Evolutionary conservation across 2,797 vertebrate species (phyloP), one percentile per base, ranked within the genome.

Genomic region (Karalla daura): DNA sequence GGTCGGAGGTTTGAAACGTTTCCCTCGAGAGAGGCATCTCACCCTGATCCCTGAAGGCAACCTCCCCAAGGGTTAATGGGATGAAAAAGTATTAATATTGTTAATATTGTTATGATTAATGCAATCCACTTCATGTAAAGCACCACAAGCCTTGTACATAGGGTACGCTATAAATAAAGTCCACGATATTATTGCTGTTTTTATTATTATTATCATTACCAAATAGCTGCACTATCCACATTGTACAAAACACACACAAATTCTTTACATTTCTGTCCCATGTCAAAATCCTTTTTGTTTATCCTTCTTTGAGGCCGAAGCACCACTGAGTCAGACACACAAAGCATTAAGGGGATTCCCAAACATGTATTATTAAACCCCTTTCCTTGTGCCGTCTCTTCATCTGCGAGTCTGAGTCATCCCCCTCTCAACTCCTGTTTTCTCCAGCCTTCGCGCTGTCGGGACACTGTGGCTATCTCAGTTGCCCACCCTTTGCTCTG

Each of bases 291-390:
- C 8, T 1, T 47, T 73, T 46, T 49, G 25, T 53, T 18, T 5
- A 6, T 37, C 28, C 40, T 24, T 24, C 59, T 56, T n/a, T 24
- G 50, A 30, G 17, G 37, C 24, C 9, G 20, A 56, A 15, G 14
- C 32, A 1, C 35, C 40, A 7, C 7, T 3, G 7, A 63, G 35
- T 30, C 5, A 7, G 13, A 27, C 37, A 45, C 17, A 59, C 24
- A 15, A 15, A 60, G 60, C 55, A 32, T 65, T 51, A 47, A 45
- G 63, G 70, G 71, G 47, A 60, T 70, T 81, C 74, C 70, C 74
- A 55, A 25, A 54, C 71, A 86, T 86, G 58, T 40, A 71, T 77
- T 79, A 82, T 73, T 84, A 63, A 84, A 47, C 40, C 66, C 41
- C 43, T 61, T 21, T 45, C 24, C 43, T 15, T 7, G 20, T 70